These are phyloP conservation scores for Oxyura jamaicensis DNA, from an alignment of 2,113 vertebrate genomes.

Conservation along the genomic window DNA sequence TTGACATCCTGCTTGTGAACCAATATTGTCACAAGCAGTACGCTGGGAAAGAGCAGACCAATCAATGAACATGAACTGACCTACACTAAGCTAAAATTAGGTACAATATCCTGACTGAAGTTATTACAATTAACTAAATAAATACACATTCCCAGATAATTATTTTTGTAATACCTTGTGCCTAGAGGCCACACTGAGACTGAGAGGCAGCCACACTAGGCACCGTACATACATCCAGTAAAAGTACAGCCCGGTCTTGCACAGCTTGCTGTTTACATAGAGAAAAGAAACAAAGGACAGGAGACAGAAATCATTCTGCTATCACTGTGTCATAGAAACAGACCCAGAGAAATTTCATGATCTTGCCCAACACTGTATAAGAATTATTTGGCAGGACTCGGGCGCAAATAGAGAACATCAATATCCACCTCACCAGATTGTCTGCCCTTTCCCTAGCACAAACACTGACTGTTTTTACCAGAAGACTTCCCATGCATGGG, in stretches of 20 bases:
- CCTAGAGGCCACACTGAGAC: neutral
- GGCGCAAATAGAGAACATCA: conserved; percentile 1
- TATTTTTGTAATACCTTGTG: neutral
- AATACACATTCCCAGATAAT: conserved; percentile 12
- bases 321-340: neutral
- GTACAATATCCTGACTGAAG: neutral
- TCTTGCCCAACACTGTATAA: neutral
- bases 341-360: conserved; percentile 15
- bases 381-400: conserved; percentile 16
- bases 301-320: neutral
- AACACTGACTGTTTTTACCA: neutral
- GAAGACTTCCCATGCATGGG: neutral
- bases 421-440: neutral
- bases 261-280: neutral
- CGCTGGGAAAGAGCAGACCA: neutral
- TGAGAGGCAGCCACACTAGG: neutral
- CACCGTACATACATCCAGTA: neutral
- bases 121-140: conserved; percentile 42
- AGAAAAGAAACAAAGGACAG: neutral
- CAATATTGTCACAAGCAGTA: conserved; percentile 46
- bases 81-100: conserved; percentile 25
- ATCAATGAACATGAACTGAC: conserved; percentile 8
- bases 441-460: neutral
- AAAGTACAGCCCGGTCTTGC: neutral
- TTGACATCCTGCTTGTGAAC: conserved; percentile 32